A percentile compares a stretch with the other conserved stretches of the same genome.
Evolutionary conservation across 2,113 vertebrate species (phyloP).

Genomic region (Neogale vison): DNA sequence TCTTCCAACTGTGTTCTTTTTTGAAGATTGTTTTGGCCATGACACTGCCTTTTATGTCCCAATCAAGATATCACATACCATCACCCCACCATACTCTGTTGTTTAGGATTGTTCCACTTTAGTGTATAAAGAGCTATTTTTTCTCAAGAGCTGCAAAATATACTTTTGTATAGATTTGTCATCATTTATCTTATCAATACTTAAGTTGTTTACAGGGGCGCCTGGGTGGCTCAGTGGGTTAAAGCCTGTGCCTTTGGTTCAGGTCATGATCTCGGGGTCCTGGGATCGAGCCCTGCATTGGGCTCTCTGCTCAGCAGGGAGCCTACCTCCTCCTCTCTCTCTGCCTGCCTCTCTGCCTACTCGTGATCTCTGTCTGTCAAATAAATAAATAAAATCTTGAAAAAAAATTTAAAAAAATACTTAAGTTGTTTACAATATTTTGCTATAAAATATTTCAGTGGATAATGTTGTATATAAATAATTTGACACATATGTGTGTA

Average conservation of each 20-base stretch:
- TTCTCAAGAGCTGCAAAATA: background rate
- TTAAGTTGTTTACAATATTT: conserved; percentile 14
- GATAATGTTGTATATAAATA: background rate
- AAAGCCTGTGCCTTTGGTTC: too few relatives aligned
- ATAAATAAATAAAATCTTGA: too few relatives aligned
- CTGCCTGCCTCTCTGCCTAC: too few relatives aligned
- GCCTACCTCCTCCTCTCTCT: too few relatives aligned
- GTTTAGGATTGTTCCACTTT: background rate
- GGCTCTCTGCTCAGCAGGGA: too few relatives aligned
- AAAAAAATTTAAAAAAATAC: background rate
- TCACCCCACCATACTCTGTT: background rate
- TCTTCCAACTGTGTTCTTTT: background rate
- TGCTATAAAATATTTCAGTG: background rate
- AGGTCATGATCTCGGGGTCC: too few relatives aligned
- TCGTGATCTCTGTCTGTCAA: too few relatives aligned
- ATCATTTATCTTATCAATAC: conserved; percentile 11
- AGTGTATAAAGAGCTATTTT: background rate
- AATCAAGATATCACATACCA: background rate
- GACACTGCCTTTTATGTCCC: background rate
- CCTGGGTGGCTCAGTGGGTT: too few relatives aligned
- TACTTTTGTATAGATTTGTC: background rate
- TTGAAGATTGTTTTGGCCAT: background rate
- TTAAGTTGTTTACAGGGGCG: background rate
- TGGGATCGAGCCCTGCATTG: too few relatives aligned
- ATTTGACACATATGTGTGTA: background rate